These are phyloP conservation scores for Lydus trimaculatus DNA, from an alignment of 2,888 invertebrate species.

Conservation along the genomic window DNA sequence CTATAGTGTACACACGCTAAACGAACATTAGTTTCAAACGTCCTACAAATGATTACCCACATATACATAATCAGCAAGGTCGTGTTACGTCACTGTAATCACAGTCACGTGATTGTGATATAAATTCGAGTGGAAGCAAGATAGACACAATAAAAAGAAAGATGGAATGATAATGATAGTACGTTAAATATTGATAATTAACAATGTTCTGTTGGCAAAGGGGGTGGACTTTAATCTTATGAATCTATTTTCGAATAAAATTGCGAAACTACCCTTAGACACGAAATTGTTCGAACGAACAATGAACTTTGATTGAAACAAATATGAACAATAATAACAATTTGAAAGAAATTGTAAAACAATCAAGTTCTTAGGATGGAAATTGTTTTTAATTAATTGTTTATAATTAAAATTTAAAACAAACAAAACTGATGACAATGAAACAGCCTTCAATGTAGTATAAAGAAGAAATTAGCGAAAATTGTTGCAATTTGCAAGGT, in stretches of 20 bases:
- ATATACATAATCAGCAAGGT: constrained; percentile 47
- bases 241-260: too few species aligned
- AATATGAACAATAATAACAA: too few species aligned
- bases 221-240: background rate
- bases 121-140: background rate
- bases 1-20: constrained; percentile 38
- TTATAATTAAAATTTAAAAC: background rate
- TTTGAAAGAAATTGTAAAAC: too few species aligned
- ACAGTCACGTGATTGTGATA: constrained; percentile 36
- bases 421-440: background rate
- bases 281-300: background rate
- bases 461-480: background rate
- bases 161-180: too few species aligned
- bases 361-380: background rate
- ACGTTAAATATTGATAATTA: background rate
- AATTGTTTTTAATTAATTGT: too few species aligned
- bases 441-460: background rate
- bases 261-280: background rate
- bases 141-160: background rate
- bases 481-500: background rate
- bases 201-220: background rate
- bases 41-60: constrained; percentile 43
- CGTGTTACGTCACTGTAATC: constrained; percentile 44
- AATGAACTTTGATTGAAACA: too few species aligned
- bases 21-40: constrained; percentile 38